A percentile compares a stretch with the other conserved stretches of the same genome.
These are phyloP conservation scores for Bellardia pandia DNA, from an alignment of 2,888 invertebrate genomes.

Conservation along the genomic window DNA sequence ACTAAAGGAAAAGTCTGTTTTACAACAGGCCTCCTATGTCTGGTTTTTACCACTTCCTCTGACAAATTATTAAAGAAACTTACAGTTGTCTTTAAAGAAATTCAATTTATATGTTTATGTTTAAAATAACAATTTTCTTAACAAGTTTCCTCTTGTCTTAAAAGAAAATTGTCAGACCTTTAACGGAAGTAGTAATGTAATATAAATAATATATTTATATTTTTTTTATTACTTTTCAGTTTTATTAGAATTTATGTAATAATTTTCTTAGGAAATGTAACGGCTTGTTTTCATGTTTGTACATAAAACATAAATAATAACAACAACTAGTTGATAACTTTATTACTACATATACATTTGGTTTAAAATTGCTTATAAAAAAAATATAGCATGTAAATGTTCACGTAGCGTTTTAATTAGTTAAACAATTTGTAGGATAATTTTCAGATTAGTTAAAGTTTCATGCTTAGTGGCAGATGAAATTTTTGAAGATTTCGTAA, in stretches of 20 bases:
- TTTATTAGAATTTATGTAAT: slow-evolving; percentile 54
- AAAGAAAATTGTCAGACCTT: slow-evolving; percentile 38
- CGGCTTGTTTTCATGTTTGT: not conserved
- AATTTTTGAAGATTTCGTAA: not conserved
- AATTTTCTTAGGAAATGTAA: slow-evolving; percentile 36
- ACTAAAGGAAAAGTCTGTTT: slow-evolving; percentile 20
- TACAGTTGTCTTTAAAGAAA: slow-evolving; percentile 29
- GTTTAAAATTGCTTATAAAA: no score
- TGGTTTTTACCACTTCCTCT: slow-evolving; percentile 39
- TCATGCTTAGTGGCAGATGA: slow-evolving; percentile 30
- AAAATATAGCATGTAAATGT: not conserved
- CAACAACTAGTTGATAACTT: not conserved
- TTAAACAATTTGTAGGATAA: slow-evolving; percentile 20
- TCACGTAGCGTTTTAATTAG: slow-evolving; percentile 30
- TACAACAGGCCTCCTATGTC: slow-evolving; percentile 9
- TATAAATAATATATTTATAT: not conserved
- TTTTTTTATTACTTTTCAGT: not conserved
- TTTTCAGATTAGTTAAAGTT: slow-evolving; percentile 18
- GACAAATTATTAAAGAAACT: slow-evolving; percentile 7
- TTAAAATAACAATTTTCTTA: slow-evolving; percentile 40
- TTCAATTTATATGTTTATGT: slow-evolving; percentile 19
- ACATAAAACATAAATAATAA: not conserved
- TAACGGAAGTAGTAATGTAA: slow-evolving; percentile 53
- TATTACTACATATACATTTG: not conserved
- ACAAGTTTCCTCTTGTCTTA: slow-evolving; percentile 49